Conservation (phyloP, 2,797 vertebrate species). For the Spatula versicolor region DNA sequence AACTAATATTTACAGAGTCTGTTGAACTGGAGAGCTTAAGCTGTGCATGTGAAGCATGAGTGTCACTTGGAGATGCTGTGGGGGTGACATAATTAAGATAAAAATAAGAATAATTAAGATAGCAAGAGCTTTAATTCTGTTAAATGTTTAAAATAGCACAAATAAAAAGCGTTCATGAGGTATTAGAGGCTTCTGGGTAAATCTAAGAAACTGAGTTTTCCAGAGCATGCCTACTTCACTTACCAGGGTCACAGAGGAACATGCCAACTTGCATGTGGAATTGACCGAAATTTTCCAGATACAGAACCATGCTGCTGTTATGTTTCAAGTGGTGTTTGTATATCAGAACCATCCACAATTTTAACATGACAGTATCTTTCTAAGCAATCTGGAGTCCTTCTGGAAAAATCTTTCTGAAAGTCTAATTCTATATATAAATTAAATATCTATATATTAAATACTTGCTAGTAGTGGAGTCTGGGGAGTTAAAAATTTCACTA, state of each 20-base stretch:
- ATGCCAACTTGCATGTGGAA: background rate
- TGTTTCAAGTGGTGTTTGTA: background rate
- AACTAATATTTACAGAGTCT: background rate
- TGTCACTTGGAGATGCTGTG: slow-evolving; percentile 15
- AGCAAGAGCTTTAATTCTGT: background rate
- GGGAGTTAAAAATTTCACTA: background rate
- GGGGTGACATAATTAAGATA: background rate
- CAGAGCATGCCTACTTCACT: background rate
- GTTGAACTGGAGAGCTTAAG: background rate
- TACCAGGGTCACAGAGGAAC: background rate
- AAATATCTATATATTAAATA: background rate
- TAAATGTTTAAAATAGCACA: slow-evolving; percentile 10
- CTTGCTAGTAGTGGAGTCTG: background rate
- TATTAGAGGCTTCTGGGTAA: background rate
- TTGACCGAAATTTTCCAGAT: background rate
- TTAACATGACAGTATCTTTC: background rate
- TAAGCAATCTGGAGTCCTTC: background rate
- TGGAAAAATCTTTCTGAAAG: background rate
- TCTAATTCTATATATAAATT: background rate
- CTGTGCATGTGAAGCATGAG: background rate
- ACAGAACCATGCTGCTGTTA: background rate
- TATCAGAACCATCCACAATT: background rate
- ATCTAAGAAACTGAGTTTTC: background rate
- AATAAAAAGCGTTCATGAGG: background rate
- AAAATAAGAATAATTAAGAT: slow-evolving; percentile 25